A percentile compares a stretch with the other conserved stretches of the same genome.
Evolutionary conservation across 2,797 vertebrate genomes (phyloP).

Genomic region (Cryptoprocta ferox): DNA sequence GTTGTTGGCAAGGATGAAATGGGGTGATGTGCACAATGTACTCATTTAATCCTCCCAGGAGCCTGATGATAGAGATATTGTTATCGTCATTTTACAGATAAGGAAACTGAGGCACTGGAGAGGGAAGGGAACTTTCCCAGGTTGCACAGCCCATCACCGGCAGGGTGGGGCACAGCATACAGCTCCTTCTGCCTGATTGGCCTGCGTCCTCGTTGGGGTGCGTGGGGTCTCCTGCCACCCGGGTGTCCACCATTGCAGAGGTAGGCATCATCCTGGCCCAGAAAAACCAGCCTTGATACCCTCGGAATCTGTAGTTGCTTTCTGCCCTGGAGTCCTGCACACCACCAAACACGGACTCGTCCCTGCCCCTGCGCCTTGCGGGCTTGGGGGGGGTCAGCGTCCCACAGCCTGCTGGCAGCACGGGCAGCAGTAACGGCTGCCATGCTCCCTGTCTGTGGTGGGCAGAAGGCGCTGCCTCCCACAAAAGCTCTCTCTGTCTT

Average conservation of each 20-base stretch:
- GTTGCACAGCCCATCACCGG: background rate
- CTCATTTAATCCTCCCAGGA: background rate
- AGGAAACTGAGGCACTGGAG: background rate
- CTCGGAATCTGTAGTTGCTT: background rate
- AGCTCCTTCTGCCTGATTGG: background rate
- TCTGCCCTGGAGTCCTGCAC: background rate
- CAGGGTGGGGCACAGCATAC: background rate
- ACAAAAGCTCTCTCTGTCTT: background rate
- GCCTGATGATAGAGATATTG: too few species aligned
- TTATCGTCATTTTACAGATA: background rate
- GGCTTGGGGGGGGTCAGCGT: background rate
- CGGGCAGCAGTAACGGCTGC: accelerated
- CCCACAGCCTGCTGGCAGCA: background rate
- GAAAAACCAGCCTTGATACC: background rate
- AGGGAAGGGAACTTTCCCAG: background rate
- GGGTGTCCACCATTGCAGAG: background rate
- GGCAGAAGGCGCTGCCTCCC: background rate
- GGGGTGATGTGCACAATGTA: background rate
- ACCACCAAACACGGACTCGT: background rate
- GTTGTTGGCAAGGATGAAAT: background rate
- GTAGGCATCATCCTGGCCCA: too few species aligned
- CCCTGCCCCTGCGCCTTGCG: background rate
- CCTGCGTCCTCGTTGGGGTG: background rate
- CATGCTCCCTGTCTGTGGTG: background rate
- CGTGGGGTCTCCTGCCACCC: too few species aligned